Evolutionary conservation across 2,888 invertebrate species (phyloP).

Genomic region (Caenorhabditis panamensis): DNA sequence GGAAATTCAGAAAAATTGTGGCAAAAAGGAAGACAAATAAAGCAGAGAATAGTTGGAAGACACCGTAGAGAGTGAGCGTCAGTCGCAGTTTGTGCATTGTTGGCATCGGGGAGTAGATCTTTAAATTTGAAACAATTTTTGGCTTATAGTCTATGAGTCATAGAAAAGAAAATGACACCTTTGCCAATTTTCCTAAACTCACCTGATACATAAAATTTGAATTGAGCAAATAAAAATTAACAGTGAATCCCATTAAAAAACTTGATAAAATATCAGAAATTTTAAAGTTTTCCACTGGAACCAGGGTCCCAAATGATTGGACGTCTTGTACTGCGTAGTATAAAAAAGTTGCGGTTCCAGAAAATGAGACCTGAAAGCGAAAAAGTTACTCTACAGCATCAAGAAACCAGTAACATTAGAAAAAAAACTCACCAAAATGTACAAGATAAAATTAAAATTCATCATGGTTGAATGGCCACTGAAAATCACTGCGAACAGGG

Average conservation of each 20-base stretch:
- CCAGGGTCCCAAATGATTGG: constrained; percentile 57
- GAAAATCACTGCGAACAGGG: constrained; percentile 65
- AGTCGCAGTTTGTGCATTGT: constrained; percentile 71
- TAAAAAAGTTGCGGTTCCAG: constrained; percentile 66
- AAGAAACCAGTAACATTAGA: too few species aligned
- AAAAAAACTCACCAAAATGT: constrained; percentile 45
- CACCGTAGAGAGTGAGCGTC: constrained; percentile 66
- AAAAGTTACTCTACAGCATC: too few species aligned
- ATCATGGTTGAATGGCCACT: constrained; percentile 67
- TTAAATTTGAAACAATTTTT: constrained; percentile 1
- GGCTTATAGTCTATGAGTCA: too few species aligned
- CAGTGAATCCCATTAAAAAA: constrained; percentile 63
- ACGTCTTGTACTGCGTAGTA: constrained; percentile 71
- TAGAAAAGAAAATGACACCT: background rate
- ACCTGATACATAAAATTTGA: constrained; percentile 67
- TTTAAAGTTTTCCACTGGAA: constrained; percentile 49
- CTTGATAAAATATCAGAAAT: constrained; percentile 48
- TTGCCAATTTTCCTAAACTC: background rate
- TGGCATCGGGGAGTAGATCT: constrained; percentile 68
- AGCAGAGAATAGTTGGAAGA: constrained; percentile 66
- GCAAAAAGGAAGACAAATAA: constrained; percentile 66
- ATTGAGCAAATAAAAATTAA: constrained; percentile 64
- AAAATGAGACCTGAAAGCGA: constrained; percentile 60
- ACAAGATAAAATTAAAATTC: constrained; percentile 58
- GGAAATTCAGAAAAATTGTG: constrained; percentile 66